Evolutionary conservation across 1,140 invertebrate genomes (phyloP), one percentile per base, ranked within the genome.

Genomic region (Bombus waltoni): DNA sequence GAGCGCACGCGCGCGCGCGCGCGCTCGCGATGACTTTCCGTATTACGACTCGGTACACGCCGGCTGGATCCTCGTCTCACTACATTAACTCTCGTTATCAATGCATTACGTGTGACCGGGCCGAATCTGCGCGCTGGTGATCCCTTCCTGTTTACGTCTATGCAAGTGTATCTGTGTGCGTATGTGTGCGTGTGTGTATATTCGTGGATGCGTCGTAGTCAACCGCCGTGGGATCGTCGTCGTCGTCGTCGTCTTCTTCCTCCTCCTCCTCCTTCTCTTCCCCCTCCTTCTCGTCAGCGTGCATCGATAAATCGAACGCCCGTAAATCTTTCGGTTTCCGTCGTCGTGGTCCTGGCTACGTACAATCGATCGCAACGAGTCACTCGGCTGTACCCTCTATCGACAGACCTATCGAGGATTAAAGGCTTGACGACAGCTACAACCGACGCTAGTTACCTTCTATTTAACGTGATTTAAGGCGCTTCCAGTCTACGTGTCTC

Each of bases 291-390:
- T 68, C 82, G 83, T 80, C 83, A 85, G 68, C 65, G 82, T 75
- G 89, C 89, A 88, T 90, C 89, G 89, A 90, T 90, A 90, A 91
- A 91, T 88, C 89, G 89, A 91, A 83, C 77, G 87, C 78, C 85
- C 89, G 89, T 91, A 91, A 91, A 91, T 91, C 89, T 90, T 86
- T 88, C 89, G 71, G 77, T 85, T 89, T 91, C 88, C 86, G 86
- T 89, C 82, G 79, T 88, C 81, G 76, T 89, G 83, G 78, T 44
- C 79, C 83, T 78, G 59, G 53, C 76, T 73, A 77, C 85, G 78
- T 88, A 82, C 87, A 88, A 90, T 90, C 89, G 88, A 90, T 90
- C 88, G 82, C 81, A 59, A 87, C 81, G 74, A 90, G 85, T 90
- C 88, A 89, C 88, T 89, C 85, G 81, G 53, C 78, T 87, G 82